These are phyloP conservation scores for Papilio protenor DNA, from an alignment of 2,888 invertebrate genomes.

Conservation along the genomic window DNA sequence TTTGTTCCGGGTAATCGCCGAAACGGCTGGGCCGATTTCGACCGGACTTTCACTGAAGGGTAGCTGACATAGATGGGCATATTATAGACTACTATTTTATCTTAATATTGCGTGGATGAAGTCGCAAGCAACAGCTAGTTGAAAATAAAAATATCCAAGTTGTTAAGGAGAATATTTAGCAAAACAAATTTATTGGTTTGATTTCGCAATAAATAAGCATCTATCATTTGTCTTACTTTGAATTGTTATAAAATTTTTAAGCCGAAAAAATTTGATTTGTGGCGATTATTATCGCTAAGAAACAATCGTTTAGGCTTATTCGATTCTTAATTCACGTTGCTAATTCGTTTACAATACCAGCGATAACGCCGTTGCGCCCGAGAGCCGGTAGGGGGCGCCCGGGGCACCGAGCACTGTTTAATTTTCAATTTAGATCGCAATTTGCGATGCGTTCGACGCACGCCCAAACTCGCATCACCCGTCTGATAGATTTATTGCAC, in stretches of 20 bases:
- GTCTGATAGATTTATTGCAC: constrained; percentile 77
- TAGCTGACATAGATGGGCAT: no score
- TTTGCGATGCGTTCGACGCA: constrained; percentile 79
- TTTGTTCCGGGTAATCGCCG: no score
- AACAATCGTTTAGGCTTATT: constrained; percentile 38
- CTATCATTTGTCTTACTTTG: not conserved
- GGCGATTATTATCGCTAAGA: not conserved
- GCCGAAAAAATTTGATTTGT: not conserved
- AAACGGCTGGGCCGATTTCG: no score
- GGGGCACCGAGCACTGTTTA: constrained; percentile 73
- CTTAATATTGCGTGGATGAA: no score
- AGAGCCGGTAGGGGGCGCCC: constrained; percentile 53
- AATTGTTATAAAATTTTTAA: not conserved
- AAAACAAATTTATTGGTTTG: no score
- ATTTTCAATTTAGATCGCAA: constrained; percentile 86
- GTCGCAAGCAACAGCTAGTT: no score
- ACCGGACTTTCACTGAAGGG: no score
- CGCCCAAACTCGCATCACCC: constrained; percentile 81
- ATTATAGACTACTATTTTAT: no score
- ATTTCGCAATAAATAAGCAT: not conserved
- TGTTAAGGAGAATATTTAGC: not conserved
- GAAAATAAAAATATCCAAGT: not conserved
- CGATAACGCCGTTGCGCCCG: constrained; percentile 40
- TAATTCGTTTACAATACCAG: constrained; percentile 42
- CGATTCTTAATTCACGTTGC: constrained; percentile 40